Conservation (phyloP, 2,797 vertebrate genomes). For the Xiphorhynchus erythropygius region DNA sequence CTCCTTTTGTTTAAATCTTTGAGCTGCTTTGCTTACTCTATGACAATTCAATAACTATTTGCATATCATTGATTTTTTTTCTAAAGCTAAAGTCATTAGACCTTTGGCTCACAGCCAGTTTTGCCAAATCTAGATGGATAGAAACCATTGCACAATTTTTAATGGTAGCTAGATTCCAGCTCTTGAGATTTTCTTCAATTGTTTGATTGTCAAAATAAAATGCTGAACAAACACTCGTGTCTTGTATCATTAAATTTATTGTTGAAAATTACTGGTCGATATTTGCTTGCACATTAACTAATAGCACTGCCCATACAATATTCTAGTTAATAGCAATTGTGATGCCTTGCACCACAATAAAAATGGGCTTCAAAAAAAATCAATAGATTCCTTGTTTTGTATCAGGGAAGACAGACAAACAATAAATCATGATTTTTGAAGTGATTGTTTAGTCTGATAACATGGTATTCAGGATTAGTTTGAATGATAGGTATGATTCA, state of each 20-base stretch:
- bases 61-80: constrained; percentile 19
- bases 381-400: constrained; percentile 56
- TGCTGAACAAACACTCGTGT: constrained; percentile 50
- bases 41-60: constrained; percentile 31
- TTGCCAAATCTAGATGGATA: not conserved
- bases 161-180: not conserved
- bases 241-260: constrained; percentile 62
- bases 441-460: constrained; percentile 51
- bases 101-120: not conserved
- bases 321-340: constrained; percentile 69
- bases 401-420: constrained; percentile 38
- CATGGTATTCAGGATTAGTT: constrained; percentile 24
- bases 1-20: constrained; percentile 9
- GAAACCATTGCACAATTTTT: not conserved
- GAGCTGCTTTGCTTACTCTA: not conserved
- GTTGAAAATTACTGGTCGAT: constrained; percentile 68
- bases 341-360: constrained; percentile 52
- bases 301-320: constrained; percentile 65
- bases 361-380: constrained; percentile 63
- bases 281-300: constrained; percentile 69
- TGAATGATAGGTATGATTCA: constrained; percentile 31
- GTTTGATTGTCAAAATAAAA: constrained; percentile 63
- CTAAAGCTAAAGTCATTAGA: not conserved
- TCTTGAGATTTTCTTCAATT: constrained; percentile 13
- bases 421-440: constrained; percentile 45